Base-by-base conservation (phyloP, 1,140 invertebrate species). In the Zaprionus davidi region DNA sequence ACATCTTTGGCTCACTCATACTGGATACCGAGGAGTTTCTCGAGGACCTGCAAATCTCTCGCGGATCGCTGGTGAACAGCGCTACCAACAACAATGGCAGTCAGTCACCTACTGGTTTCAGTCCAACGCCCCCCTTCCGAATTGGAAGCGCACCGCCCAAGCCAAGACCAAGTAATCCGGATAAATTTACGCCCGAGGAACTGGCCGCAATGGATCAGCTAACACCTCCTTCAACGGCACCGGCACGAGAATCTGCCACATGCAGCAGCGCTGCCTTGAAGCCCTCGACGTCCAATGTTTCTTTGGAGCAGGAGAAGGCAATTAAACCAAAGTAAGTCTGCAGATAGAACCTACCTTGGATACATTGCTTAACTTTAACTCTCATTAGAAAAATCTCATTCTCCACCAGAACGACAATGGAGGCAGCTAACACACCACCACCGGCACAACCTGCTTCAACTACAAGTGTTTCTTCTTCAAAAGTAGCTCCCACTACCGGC, bases 21-120 rank as follows among this genome's bases (percentile, higher is more conserved):
- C 93, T 93, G 44, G 94, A 95, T 75, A 94, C 94, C 0, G 94
- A 95, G 80, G 94, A 94, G 65, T 94, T 95, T 60, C 93, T 94
- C 11, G 92, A 93, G 62, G 93, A 94, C 56, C 79, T 94, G 17
- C 94, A 94, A 69, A 93, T 94, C 44, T 92, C 92, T 17, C 84
- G 91, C 3, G 70, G 75, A 51, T 85, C 88, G 12, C 51, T 86
- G 17, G 67, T 71, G 0, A 91, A 83, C 34, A 76, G 65, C 51
- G 38, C 55, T 51, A 76, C 51, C 17, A 38, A 59, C 53, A 79
- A 76, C 22, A 85, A 75, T 62, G 76, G 58, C 12, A 20, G 65
- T n/a, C 51, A 67, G 53, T 74, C 84, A 1, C 59, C 75, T 0
- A 82, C 78, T 56, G 75, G 77, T 3, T 92, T 85, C 7, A 93